A percentile compares a stretch with the other conserved stretches of the same genome.
phyloP scores from a whole-genome alignment of 2,797 vertebrate genomes.

The Huso huso region DNA sequence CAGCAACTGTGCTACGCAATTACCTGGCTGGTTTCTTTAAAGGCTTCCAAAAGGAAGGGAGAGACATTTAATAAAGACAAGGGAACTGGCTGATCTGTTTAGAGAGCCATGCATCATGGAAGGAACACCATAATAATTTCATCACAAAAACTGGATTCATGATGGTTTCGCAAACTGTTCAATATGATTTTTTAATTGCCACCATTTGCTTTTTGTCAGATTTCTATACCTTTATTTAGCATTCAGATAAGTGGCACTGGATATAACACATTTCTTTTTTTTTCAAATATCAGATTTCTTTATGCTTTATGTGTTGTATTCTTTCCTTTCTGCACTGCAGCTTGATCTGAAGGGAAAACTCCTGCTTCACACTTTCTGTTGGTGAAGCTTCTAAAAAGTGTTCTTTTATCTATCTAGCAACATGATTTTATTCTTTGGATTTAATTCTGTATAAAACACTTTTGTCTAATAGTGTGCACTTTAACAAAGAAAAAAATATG shows the following conservation, averaged over 20 bases:
- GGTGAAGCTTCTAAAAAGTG: too few relatives aligned
- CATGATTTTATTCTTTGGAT: too few relatives aligned
- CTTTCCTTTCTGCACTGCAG: too few relatives aligned
- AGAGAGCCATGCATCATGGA: not conserved
- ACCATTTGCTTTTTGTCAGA: not conserved
- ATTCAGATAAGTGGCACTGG: not conserved
- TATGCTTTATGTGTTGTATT: too few relatives aligned
- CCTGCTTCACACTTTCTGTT: too few relatives aligned
- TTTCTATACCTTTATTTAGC: slow-evolving; percentile 3
- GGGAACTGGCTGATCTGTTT: slow-evolving; percentile 4
- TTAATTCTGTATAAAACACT: too few relatives aligned
- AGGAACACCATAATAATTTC: not conserved
- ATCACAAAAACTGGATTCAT: slow-evolving; percentile 5
- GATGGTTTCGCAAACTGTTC: slow-evolving; percentile 7
- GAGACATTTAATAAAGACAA: slow-evolving; percentile 4
- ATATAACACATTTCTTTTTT: too few relatives aligned
- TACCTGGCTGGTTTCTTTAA: slow-evolving; percentile 42
- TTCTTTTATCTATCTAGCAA: too few relatives aligned
- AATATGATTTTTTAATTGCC: slow-evolving; percentile 5
- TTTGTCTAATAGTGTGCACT: too few relatives aligned
- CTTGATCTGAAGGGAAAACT: too few relatives aligned
- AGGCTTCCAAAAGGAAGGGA: slow-evolving; percentile 41
- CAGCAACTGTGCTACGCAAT: slow-evolving; percentile 41
- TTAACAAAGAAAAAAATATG: too few relatives aligned
- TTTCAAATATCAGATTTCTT: too few relatives aligned